Base-by-base conservation (phyloP, 2,797 vertebrate genomes). In the Artibeus lituratus region DNA sequence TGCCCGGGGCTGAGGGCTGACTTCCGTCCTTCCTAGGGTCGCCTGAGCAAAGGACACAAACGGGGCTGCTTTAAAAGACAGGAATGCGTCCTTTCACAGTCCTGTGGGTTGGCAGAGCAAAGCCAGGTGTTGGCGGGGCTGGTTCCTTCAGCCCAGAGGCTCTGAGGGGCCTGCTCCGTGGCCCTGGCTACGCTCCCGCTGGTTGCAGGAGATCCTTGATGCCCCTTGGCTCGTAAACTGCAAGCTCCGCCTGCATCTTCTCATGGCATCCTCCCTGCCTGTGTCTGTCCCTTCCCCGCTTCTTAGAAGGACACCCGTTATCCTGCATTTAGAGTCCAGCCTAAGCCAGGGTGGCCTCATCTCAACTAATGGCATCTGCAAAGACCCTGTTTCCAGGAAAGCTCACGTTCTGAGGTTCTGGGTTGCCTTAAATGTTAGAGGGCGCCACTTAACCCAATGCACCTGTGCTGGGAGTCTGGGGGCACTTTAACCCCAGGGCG, bases 1-100 rank as follows among this genome's bases (percentile, higher is more conserved):
- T 10, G 0, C 8, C 0, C 0, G 29, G 2, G 18, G 14, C 29
- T 16, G 80, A 16, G 18, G 3, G 35, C 37, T 4, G 5, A 37
- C 74, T n/a, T 7, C 22, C 32, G 6, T 18, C n/a, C 51, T 35
- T 10, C 15, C 22, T 29, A 32, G 7, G 4, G 39, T 47, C 44
- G n/a, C 29, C 19, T 21, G n/a, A 16, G 69, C 37, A 39, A 22
- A 67, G 35, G 7, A n/a, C 53, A 74, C 24, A 74, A 2, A 35
- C 47, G 2, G 8, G 14, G 19, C 0, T 26, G n/a, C 29, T 65
- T n/a, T 32, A 26, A 62, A 37, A 47, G 32, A n/a, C 4, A 22
- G 59, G 22, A 24, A 6, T 10, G 16, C 3, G 11, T 22, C 32
- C 37, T 73, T 5, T 55, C 44, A 2, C 0, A 0, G 72, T n/a